These are phyloP conservation scores for Lepidostoma basale DNA, from an alignment of 1,140 invertebrate genomes.

Conservation along the genomic window DNA sequence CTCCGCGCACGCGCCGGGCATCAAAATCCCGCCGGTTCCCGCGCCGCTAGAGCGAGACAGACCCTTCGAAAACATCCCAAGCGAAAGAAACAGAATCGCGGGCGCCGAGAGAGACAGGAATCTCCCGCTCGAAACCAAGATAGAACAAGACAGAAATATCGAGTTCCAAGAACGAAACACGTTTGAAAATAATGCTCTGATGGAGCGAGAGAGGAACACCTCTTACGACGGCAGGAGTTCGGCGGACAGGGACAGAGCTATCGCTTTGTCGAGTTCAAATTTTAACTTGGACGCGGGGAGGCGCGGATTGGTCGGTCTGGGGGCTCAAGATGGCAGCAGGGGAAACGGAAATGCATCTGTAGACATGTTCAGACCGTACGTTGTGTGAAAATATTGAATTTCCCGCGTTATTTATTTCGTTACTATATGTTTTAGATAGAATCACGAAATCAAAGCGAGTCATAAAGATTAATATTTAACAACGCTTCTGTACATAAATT, in stretches of 20 bases:
- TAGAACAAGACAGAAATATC: not conserved
- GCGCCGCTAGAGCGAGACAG: not conserved
- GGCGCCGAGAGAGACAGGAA: conserved; percentile 17
- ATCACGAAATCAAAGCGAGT: no score
- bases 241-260: conserved; percentile 58
- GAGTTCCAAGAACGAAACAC: not conserved
- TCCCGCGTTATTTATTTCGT: no score
- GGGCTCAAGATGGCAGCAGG: conserved; percentile 55
- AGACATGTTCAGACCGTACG: conserved; percentile 62
- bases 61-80: not conserved
- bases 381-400: conserved; percentile 56
- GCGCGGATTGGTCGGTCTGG: conserved; percentile 54
- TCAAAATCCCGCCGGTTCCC: no score
- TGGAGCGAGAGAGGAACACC: not conserved
- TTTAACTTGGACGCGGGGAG: conserved; percentile 59
- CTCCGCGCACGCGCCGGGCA: conserved; percentile 3
- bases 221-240: conserved; percentile 34
- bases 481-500: no score
- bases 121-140: not conserved
- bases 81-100: not conserved
- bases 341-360: conserved; percentile 46
- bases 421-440: no score
- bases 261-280: conserved; percentile 57
- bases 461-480: no score
- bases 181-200: not conserved